A percentile compares a stretch with the other conserved stretches of the same genome.
Conservation (phyloP, 2,113 vertebrate species). For the Entosphenus tridentatus region DNA sequence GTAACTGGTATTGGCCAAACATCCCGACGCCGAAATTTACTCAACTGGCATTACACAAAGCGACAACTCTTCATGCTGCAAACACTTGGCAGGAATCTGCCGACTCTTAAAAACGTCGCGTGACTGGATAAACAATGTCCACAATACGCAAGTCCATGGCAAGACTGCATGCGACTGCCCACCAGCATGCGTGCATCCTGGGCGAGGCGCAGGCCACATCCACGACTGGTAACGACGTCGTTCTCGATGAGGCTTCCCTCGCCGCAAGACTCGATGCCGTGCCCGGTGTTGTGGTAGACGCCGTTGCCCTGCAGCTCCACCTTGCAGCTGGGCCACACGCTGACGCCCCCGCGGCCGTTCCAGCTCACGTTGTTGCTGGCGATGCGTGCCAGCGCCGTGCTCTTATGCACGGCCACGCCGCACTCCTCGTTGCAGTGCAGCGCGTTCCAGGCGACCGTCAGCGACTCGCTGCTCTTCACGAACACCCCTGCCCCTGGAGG, state of each 20-base stretch:
- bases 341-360: constrained; percentile 37
- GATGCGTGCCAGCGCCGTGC: constrained; percentile 40
- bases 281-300: constrained; percentile 48
- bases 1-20: too few species aligned
- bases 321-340: constrained; percentile 38
- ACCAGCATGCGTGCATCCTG: constrained; percentile 48
- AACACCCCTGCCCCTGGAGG: constrained; percentile 49
- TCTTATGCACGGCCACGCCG: constrained; percentile 45
- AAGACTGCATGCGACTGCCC: not conserved
- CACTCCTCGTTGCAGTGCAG: constrained; percentile 35
- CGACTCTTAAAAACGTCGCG: too few species aligned
- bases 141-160: too few species aligned
- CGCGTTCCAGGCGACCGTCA: constrained; percentile 41
- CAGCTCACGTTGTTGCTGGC: constrained; percentile 46
- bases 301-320: constrained; percentile 58
- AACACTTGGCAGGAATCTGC: too few species aligned
- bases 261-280: constrained; percentile 34
- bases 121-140: too few species aligned
- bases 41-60: too few species aligned
- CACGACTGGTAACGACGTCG: constrained; percentile 47
- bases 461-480: constrained; percentile 44
- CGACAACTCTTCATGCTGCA: too few species aligned
- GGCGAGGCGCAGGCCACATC: constrained; percentile 39
- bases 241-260: constrained; percentile 53
- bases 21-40: too few species aligned